phyloP scores from a whole-genome alignment of 2,888 invertebrate genomes.

The Hypena proboscidalis region DNA sequence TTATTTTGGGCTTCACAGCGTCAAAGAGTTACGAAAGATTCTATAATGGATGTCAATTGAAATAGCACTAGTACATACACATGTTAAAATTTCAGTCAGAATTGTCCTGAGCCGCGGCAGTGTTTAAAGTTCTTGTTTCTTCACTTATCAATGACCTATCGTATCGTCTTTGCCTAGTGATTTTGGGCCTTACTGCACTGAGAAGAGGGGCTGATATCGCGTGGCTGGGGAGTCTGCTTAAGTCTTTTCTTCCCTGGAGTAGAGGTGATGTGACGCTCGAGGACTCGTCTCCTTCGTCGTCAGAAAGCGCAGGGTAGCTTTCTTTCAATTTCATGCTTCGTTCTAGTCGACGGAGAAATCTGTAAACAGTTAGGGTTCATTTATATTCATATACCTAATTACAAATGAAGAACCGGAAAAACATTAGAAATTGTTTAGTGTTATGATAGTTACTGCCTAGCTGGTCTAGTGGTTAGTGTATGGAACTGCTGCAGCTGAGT shows the following conservation, averaged over 20 bases:
- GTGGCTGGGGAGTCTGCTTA: slow-evolving; percentile 64
- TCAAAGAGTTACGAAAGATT: neutral
- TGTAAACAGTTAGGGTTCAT: slow-evolving; percentile 52
- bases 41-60: slow-evolving; percentile 3
- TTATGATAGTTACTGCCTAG: too few relatives aligned
- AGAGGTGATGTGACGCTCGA: slow-evolving; percentile 88
- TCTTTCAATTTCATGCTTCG: slow-evolving; percentile 89
- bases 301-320: slow-evolving; percentile 84
- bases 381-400: too few relatives aligned
- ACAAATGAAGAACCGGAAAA: too few relatives aligned
- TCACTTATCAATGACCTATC: slow-evolving; percentile 76
- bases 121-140: slow-evolving; percentile 74
- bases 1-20: neutral
- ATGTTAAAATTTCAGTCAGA: slow-evolving; percentile 64
- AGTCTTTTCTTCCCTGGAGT: slow-evolving; percentile 76
- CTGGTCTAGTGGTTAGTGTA: too few relatives aligned
- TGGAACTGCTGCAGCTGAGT: too few relatives aligned
- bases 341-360: slow-evolving; percentile 89
- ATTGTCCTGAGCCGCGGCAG: slow-evolving; percentile 72
- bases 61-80: slow-evolving; percentile 16
- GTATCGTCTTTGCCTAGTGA: slow-evolving; percentile 76
- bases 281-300: slow-evolving; percentile 86
- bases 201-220: slow-evolving; percentile 78
- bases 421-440: too few relatives aligned
- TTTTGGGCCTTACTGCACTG: slow-evolving; percentile 77